Evolutionary conservation across 2,888 invertebrate genomes (phyloP), one percentile per base, ranked within the genome.

Genomic region (Leptura quadrifasciata): DNA sequence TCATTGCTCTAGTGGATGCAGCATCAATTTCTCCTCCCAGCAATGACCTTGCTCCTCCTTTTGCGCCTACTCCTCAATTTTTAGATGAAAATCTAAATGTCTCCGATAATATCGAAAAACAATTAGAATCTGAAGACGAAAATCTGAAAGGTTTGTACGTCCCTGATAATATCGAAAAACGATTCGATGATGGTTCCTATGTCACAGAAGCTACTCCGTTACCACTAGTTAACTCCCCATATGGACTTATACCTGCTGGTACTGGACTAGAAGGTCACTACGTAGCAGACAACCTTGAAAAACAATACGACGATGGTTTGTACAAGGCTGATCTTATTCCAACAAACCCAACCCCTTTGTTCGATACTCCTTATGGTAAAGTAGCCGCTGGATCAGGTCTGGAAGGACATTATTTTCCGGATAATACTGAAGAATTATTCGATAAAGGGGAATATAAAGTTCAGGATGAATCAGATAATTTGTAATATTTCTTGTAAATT

Each of bases 391-490:
- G 85, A 57, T 85, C 84, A 35, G 85, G 84, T 55, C 72, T 83
- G 15, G 85, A 85, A 80, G 86, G 86, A 35, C 80, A 82, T 27
- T 86, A 86, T 76, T 79, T 85, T n/a, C 86, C 83, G 9, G 85
- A 86, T 74, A 79, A 82, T 71, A 84, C 68, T 71, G 86, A 86
- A 68, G 80, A 85, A 72, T 78, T 85, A 72, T 84, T 83, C 80
- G 85, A 86, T 75, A 86, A 86, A 72, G 86, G 86, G 24, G 85
- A 84, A 39, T 86, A 86, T 84, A 85, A 82, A 80, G 84, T 84
- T 65, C 73, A 75, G 74, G 52, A 47, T 4, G 47, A 47, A 47
- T 47, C n/a, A 2, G 39, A 39, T 2, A 39, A 39, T n/a, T 5
- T 47, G 47, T 47, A 47, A 47, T 47, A 12, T 39, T 39, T 1